Evolutionary conservation across 2,113 vertebrate species (phyloP).

Genomic region (Paramormyrops kingsleyae): DNA sequence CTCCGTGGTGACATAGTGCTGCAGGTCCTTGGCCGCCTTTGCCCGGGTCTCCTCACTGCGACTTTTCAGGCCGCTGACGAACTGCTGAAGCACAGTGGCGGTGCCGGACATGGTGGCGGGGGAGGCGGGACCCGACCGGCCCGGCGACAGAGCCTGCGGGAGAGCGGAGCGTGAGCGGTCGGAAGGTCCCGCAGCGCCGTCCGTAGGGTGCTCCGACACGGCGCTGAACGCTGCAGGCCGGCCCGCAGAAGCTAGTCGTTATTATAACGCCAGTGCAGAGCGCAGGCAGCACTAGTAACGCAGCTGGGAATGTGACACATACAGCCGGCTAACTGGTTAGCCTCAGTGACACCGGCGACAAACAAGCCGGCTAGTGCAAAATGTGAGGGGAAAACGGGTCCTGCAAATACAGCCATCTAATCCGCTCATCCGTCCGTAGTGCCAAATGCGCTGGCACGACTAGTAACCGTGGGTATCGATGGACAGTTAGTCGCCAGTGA

Average conservation of each 20-base stretch:
- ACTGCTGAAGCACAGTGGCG: conserved; percentile 89
- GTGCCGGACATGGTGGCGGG: conserved; percentile 73
- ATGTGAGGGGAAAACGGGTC: not conserved
- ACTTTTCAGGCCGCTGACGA: conserved; percentile 89
- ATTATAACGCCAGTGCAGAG: not conserved
- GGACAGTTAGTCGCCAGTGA: not conserved
- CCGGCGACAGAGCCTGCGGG: not conserved
- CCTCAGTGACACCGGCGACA: not conserved
- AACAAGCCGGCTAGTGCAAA: not conserved
- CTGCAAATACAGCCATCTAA: not conserved
- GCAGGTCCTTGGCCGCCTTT: conserved; percentile 92
- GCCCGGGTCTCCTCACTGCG: conserved; percentile 89
- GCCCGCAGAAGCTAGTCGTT: too few relatives aligned
- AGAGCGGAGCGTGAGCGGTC: not conserved
- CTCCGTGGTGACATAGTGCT: conserved; percentile 97
- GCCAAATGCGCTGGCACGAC: not conserved
- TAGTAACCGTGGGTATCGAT: not conserved
- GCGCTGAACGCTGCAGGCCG: not conserved
- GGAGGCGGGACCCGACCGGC: not conserved
- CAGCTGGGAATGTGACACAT: not conserved
- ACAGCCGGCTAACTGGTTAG: not conserved
- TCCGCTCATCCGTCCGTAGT: not conserved
- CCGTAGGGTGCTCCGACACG: not conserved
- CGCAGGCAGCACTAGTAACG: not conserved
- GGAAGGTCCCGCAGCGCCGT: not conserved